phyloP scores from a whole-genome alignment of 1,140 invertebrate species.

The Temnothorax longispinosus region DNA sequence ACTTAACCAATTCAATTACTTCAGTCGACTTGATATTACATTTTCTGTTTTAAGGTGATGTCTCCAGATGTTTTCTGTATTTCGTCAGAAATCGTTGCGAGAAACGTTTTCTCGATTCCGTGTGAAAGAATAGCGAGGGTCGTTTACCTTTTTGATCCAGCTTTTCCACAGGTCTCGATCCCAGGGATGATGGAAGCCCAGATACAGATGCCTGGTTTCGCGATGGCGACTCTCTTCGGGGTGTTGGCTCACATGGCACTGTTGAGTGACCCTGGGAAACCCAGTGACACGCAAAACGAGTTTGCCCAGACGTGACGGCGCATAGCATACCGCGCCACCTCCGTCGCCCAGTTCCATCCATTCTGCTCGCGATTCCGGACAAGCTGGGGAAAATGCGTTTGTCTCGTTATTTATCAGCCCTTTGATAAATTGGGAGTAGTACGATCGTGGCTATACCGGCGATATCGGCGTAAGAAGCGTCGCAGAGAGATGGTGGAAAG shows the following conservation, averaged over 20 bases:
- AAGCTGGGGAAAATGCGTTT: slow-evolving; percentile 73
- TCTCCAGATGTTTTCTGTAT: neutral
- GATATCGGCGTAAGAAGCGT: neutral
- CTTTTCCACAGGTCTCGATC: slow-evolving; percentile 88
- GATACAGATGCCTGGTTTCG: slow-evolving; percentile 85
- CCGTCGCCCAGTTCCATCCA: slow-evolving; percentile 83
- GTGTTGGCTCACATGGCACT: slow-evolving; percentile 72
- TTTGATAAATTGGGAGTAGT: slow-evolving; percentile 30
- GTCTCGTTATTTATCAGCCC: slow-evolving; percentile 52
- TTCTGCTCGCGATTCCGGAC: slow-evolving; percentile 80
- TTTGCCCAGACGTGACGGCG: slow-evolving; percentile 84
- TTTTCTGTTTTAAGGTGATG: neutral
- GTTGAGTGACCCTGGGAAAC: slow-evolving; percentile 80
- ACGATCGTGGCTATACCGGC: neutral
- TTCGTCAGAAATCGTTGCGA: neutral
- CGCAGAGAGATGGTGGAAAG: neutral
- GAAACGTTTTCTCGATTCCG: slow-evolving; percentile 16
- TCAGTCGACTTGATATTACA: neutral
- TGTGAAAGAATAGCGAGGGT: slow-evolving; percentile 12
- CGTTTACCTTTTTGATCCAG: slow-evolving; percentile 88
- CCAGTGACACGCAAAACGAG: slow-evolving; percentile 84
- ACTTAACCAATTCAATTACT: neutral
- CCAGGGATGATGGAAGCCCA: slow-evolving; percentile 89
- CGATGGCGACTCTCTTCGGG: slow-evolving; percentile 77
- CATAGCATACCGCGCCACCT: slow-evolving; percentile 81